Base-by-base conservation (phyloP, 2,797 vertebrate species). In the Mormyrops attenuatus region DNA sequence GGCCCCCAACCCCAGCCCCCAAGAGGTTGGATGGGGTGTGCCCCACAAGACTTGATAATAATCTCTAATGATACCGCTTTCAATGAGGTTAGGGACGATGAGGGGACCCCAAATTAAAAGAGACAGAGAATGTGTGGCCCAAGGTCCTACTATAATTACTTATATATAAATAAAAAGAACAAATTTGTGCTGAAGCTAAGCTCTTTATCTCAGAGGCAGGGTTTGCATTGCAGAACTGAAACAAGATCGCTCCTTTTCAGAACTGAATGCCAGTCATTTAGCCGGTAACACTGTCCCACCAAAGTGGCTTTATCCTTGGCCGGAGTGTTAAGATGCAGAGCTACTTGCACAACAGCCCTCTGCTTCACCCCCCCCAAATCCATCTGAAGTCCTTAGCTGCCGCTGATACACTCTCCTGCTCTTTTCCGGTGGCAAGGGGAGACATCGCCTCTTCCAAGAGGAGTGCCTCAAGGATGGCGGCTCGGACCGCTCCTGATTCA, bases 71-170 rank as follows among this genome's bases (percentile, higher is more conserved):
- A 89, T 66, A 69, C 82, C 9, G 3, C 49, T 41, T 22, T 30
- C 47, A 30, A 66, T 50, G 41, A 69, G 84, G 77, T 85, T 63
- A 53, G 50, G 53, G 30, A n/a, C 5, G 1, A 55, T 4, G 26
- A 47, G 49, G 57, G 26, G 20, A 17, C 15, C 66, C 20, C 49
- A n/a, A 77, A 88, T 88, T 88, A 66, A 88, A 77, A 22, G 1
- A 30, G 66, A 88, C 47, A n/a, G 47, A n/a, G 8, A 69, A 34
- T 20, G 66, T 26, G 50, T n/a, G 52, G 44, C 47, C 41, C 17
- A n/a, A 86, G 82, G 89, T 89, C 89, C 53, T 41, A 50, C 52
- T 57, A 87, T 41, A 57, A 60, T 87, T 38, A 60, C 53, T 87
- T 87, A 60, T 60, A 20, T 38, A 34, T 38, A 87, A 60, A 22